Evolutionary conservation across 2,888 invertebrate species (phyloP), one percentile per base, ranked within the genome.

Genomic region (Eutolmus rufibarbis): DNA sequence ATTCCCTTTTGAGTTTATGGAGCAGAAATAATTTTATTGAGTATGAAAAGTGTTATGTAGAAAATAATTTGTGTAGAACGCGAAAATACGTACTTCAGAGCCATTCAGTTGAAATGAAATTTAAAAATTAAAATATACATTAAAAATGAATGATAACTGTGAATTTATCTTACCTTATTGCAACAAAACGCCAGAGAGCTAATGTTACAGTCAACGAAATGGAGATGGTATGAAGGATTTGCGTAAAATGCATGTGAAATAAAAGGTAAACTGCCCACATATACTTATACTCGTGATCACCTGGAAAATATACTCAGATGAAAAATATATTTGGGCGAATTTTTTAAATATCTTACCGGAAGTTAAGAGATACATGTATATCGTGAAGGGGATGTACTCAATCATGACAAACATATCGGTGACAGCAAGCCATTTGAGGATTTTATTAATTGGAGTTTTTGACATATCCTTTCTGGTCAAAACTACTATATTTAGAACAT

Each of bases 321-420:
- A 5, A 16, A 46, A 46, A 46, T 37, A 46, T 28, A 51, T 84
- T 34, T 12, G 31, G 34, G 23, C 16, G 23, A n/a, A 66, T 1
- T 46, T 0, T 2, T 46, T 14, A 16, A 14, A 14, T 51, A 34
- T 40, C 56, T 37, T 94, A 88, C 95, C 94, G 0, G 95, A 95
- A 78, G 95, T 92, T 88, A 95, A 94, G 91, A 95, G 93, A 90
- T 95, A 94, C 91, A 94, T 95, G 91, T 96, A 95, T 85, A 95
- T 94, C 5, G 95, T 95, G 91, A 95, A 96, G 4, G 96, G 96
- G 89, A 97, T 95, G 91, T 97, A 97, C 90, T 97, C 97, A 91
- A 97, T 92, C 96, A 98, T 98, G 40, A 98, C 96, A 89, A 97
- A 94, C 92, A 98, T 96, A 91, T 98, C 98, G 1, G 97, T 96